Percentiles rank a stretch among this genome's conserved stretches.
Evolutionary conservation across 2,888 invertebrate species (phyloP).

Genomic region (Lasiommata megera): DNA sequence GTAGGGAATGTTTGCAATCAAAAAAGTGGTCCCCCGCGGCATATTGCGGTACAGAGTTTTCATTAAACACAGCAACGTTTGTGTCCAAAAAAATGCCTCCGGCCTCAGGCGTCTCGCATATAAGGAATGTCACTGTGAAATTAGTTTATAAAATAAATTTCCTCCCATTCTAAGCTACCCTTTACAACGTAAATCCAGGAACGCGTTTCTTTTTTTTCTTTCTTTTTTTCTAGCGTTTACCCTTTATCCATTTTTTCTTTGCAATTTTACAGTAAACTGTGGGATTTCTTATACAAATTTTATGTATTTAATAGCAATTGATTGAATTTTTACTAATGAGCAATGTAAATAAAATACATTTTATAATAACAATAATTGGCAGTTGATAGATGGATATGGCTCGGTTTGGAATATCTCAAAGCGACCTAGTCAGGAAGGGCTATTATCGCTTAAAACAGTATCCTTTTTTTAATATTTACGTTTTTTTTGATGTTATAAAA

Average conservation of each 20-base stretch:
- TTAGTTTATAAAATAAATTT: constrained; percentile 75
- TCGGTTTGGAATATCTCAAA: too few relatives aligned
- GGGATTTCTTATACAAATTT: too few relatives aligned
- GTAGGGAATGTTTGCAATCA: constrained; percentile 70
- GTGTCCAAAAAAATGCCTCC: constrained; percentile 69
- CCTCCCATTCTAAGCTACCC: constrained; percentile 50
- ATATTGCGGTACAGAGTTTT: constrained; percentile 73
- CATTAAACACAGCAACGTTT: constrained; percentile 74
- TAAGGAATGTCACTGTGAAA: constrained; percentile 75
- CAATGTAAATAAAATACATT: too few relatives aligned
- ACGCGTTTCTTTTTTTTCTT: constrained; percentile 25
- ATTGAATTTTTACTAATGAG: too few relatives aligned
- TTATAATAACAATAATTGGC: too few relatives aligned
- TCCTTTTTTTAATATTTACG: too few relatives aligned
- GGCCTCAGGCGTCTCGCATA: constrained; percentile 64
- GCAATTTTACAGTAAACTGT: too few relatives aligned
- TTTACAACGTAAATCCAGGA: constrained; percentile 37
- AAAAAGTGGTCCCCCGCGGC: constrained; percentile 71
- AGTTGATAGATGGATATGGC: too few relatives aligned
- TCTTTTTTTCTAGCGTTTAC: neutral
- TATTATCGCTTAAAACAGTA: too few relatives aligned
- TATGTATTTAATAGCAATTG: too few relatives aligned
- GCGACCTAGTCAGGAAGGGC: too few relatives aligned
- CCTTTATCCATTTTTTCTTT: neutral
- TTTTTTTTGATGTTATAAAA: too few relatives aligned